Evolutionary conservation across 2,888 invertebrate genomes (phyloP).

Genomic region (Synanthedon vespiformis): DNA sequence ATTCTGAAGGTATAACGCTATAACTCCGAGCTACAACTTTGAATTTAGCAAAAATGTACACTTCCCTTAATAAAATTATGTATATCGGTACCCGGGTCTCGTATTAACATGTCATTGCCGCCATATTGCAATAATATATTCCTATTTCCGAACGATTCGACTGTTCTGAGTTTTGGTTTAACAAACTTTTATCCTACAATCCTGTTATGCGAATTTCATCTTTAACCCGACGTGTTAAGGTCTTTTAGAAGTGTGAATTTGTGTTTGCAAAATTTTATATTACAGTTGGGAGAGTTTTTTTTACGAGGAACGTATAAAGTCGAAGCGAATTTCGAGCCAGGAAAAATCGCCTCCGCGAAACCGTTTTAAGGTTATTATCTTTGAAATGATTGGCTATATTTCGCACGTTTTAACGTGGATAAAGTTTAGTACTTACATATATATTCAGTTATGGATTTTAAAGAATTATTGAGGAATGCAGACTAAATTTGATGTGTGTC

Average conservation of each 20-base stretch:
- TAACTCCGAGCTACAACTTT: background rate
- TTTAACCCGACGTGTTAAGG: background rate
- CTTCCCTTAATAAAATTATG: conserved; percentile 52
- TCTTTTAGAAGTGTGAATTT: background rate
- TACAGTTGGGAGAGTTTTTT: conserved; percentile 27
- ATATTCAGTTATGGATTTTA: too few species aligned
- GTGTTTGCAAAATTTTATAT: conserved; percentile 27
- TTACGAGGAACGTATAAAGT: conserved; percentile 43
- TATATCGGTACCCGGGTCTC: conserved; percentile 48
- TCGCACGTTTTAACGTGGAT: too few species aligned
- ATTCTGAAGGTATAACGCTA: background rate
- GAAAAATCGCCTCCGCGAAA: conserved; percentile 34
- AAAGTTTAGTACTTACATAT: too few species aligned
- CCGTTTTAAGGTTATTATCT: too few species aligned
- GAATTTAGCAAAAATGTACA: conserved; percentile 19
- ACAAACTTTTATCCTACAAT: background rate
- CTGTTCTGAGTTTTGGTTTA: conserved; percentile 11
- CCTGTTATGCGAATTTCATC: background rate
- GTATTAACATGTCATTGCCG: conserved; percentile 66
- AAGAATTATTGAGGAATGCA: too few species aligned
- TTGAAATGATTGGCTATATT: too few species aligned
- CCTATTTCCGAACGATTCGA: conserved; percentile 39
- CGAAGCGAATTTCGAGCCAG: conserved; percentile 22
- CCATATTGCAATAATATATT: conserved; percentile 61
- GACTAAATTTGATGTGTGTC: too few species aligned